Percentiles rank a stretch among this genome's conserved stretches.
phyloP scores from a whole-genome alignment of 2,888 invertebrate genomes.

The Eupithecia pulchellata region DNA sequence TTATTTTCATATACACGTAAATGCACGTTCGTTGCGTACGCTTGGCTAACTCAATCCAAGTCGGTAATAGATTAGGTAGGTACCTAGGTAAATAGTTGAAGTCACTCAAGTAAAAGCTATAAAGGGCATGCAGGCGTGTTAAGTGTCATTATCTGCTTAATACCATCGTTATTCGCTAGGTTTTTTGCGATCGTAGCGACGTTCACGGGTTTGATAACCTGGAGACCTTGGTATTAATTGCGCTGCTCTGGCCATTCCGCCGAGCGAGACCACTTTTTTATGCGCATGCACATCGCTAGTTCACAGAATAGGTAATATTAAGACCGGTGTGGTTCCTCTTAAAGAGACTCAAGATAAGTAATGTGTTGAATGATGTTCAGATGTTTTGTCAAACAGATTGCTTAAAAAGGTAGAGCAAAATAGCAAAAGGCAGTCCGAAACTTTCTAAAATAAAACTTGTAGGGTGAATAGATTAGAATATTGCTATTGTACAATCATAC shows the following conservation, averaged over 20 bases:
- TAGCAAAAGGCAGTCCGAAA: background rate
- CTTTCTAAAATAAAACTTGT: background rate
- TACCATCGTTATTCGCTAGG: constrained; percentile 82
- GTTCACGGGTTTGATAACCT: constrained; percentile 85
- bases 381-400: background rate
- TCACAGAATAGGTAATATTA: constrained; percentile 56
- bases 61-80: background rate
- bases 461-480: too few relatives aligned
- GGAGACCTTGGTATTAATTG: constrained; percentile 86
- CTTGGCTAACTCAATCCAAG: background rate
- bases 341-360: background rate
- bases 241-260: constrained; percentile 82
- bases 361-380: too few relatives aligned
- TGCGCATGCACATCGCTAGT: constrained; percentile 84
- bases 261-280: constrained; percentile 82
- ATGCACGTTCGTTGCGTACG: background rate
- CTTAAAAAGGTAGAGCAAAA: background rate
- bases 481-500: too few relatives aligned
- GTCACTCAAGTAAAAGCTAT: constrained; percentile 23
- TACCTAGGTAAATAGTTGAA: background rate
- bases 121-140: constrained; percentile 70
- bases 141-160: constrained; percentile 81
- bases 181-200: constrained; percentile 80
- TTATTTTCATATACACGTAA: background rate
- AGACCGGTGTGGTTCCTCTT: constrained; percentile 19